Percentiles rank a stretch among this genome's conserved stretches.
Conservation (phyloP, 2,888 invertebrate species). For the Rhamphomyia laevipes region DNA sequence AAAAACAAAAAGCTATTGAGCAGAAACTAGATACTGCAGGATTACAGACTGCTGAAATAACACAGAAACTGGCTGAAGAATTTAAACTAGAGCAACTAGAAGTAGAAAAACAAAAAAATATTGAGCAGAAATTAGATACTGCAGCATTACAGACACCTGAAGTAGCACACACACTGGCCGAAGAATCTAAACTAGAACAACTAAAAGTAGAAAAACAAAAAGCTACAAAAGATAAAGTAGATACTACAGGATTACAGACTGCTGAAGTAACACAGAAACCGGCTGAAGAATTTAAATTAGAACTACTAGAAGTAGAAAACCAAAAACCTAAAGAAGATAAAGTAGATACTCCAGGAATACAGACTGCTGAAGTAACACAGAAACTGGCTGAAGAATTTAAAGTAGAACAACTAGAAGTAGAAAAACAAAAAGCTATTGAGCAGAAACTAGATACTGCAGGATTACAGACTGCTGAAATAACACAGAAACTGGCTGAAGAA, state of each 20-base stretch:
- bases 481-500: not conserved
- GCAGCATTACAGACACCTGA: not conserved
- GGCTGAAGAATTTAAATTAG: not conserved
- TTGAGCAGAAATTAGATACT: too few relatives aligned
- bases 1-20: too few relatives aligned
- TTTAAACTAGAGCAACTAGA: not conserved
- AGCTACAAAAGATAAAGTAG: conserved; percentile 1
- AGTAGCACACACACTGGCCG: not conserved
- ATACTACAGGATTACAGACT: not conserved
- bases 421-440: not conserved
- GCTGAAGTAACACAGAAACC: not conserved
- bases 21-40: too few relatives aligned
- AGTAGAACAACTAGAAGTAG: not conserved
- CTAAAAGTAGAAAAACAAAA: not conserved
- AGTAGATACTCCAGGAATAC: not conserved
- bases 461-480: not conserved
- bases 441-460: not conserved
- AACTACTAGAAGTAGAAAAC: not conserved
- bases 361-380: not conserved
- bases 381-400: not conserved
- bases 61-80: too few relatives aligned
- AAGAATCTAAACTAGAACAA: not conserved
- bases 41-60: too few relatives aligned
- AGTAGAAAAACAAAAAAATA: too few relatives aligned
- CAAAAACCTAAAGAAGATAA: not conserved